Evolutionary conservation across 2,888 invertebrate genomes (phyloP), one percentile per base, ranked within the genome.

Genomic region (Dendrolimus pini): DNA sequence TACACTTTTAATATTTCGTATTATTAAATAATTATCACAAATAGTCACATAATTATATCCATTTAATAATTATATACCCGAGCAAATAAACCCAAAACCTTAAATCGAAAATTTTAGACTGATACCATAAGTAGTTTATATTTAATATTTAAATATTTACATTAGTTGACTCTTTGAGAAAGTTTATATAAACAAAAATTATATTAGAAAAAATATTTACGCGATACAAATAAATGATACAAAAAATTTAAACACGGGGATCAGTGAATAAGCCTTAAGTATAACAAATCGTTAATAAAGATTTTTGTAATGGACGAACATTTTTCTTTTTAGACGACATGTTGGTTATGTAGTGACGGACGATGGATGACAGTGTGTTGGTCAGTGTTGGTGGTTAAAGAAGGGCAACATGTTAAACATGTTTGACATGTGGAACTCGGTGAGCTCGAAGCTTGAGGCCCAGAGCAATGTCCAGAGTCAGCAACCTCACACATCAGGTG

Each of bases 391-490:
- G 47, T 47, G 9, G 12, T 30, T 30, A 30, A 30, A 30, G 30
- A 47, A 47, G 47, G 47, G 47, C 6, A 87, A 71, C 67, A 90
- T 90, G 90, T 77, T 89, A 78, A 94, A 93, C 83, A 95, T 95
- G 95, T 95, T 95, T 89, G 95, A 95, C 89, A 95, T 95, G 94
- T 95, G 95, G 95, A 95, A 93, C 91, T 93, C 93, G 81, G 95
- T 95, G 79, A 93, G 92, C 89, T 93, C 94, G 70, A 95, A 95
- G 90, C 82, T 95, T 92, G 94, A 95, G 83, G 87, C 91, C 67
- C 93, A 94, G 81, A 93, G 91, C 75, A 93, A 93, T 77, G 88
- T 92, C 64, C 93, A 93, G 77, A 91, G 85, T 68, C 95, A 95
- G 80, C 95, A 95, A 79, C 95, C 95, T 62, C 95, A 95, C 87